Conservation (phyloP, 2,113 vertebrate genomes). For the Strix aluco region DNA sequence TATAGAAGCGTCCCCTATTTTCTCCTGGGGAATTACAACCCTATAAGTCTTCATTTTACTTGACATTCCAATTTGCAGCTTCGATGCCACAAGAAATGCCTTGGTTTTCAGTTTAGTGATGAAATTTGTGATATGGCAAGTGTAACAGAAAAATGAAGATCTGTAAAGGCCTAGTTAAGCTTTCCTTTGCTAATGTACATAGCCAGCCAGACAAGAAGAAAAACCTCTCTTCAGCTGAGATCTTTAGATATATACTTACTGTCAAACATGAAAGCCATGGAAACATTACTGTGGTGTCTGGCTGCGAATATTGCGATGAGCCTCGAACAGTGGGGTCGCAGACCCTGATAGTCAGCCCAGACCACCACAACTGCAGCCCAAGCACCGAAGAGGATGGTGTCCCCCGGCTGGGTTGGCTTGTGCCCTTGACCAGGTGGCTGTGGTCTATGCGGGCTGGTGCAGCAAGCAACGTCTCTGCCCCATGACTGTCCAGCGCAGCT, state of each 20-base stretch:
- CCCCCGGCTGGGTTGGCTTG: accelerated
- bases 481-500: neutral
- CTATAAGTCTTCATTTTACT: slow-evolving; percentile 61
- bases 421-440: neutral
- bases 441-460: neutral
- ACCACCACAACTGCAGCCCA: accelerated
- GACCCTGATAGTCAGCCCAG: neutral
- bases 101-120: slow-evolving; percentile 39
- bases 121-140: slow-evolving; percentile 45
- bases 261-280: neutral
- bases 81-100: slow-evolving; percentile 52
- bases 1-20: neutral
- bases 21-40: slow-evolving; percentile 48
- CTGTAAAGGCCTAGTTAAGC: neutral
- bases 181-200: neutral
- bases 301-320: neutral
- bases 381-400: neutral
- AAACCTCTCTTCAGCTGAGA: neutral
- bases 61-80: slow-evolving; percentile 70
- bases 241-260: neutral
- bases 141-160: slow-evolving; percentile 49
- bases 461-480: neutral
- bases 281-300: neutral
- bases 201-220: neutral
- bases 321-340: accelerated